Evolutionary conservation across 2,888 invertebrate species (phyloP).

Genomic region (Rotaria magnacalcarata): DNA sequence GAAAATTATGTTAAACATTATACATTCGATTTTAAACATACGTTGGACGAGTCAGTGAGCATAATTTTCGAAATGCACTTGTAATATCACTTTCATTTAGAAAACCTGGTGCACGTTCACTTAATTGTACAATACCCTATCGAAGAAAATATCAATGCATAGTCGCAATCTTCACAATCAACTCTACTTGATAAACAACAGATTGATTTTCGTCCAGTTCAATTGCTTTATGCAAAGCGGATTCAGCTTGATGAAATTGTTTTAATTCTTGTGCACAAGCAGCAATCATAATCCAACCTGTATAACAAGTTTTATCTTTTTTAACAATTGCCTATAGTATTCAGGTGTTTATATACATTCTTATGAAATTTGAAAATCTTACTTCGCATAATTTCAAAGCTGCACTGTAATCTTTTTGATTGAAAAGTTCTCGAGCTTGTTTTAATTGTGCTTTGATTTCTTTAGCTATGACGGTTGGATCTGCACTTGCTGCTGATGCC

Average conservation of each 20-base stretch:
- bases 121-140: slow-evolving; percentile 25
- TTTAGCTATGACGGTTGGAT: slow-evolving; percentile 35
- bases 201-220: slow-evolving; percentile 39
- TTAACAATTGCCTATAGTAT: slow-evolving; percentile 27
- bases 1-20: background rate
- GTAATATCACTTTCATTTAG: background rate
- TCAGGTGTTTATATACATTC: background rate
- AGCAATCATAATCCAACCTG: slow-evolving; percentile 44
- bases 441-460: slow-evolving; percentile 72
- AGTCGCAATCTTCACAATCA: background rate
- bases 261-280: slow-evolving; percentile 44
- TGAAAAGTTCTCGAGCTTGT: slow-evolving; percentile 75
- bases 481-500: background rate
- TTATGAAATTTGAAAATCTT: slow-evolving; percentile 47
- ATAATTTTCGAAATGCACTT: slow-evolving; percentile 26
- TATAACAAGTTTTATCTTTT: slow-evolving; percentile 45
- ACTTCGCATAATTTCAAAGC: slow-evolving; percentile 76
- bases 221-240: slow-evolving; percentile 41
- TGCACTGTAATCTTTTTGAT: slow-evolving; percentile 70
- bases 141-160: background rate
- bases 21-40: background rate
- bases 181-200: slow-evolving; percentile 41
- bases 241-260: slow-evolving; percentile 42
- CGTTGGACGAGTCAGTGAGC: background rate
- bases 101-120: background rate